Percentiles rank a stretch among this genome's conserved stretches.
These are phyloP conservation scores for Anoplius nigerrimus DNA, from an alignment of 2,888 invertebrate species.

Conservation along the genomic window DNA sequence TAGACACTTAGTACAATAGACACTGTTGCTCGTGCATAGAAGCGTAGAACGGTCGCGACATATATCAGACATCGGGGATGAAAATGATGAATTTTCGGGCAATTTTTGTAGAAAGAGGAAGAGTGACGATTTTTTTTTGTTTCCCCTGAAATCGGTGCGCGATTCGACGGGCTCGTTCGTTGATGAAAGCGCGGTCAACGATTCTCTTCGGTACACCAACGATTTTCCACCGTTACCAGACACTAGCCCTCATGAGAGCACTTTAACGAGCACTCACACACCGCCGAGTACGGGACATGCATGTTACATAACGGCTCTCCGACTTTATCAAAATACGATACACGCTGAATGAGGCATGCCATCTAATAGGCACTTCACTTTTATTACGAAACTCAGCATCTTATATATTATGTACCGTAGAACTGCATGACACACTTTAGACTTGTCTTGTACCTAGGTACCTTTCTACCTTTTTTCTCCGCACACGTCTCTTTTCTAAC, in stretches of 20 bases:
- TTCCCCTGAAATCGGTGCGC: too few relatives aligned
- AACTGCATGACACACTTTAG: constrained; percentile 32
- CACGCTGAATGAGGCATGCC: constrained; percentile 52
- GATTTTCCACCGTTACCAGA: too few relatives aligned
- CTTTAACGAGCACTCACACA: constrained; percentile 9
- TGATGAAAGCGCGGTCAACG: too few relatives aligned
- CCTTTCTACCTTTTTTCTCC: constrained; percentile 16
- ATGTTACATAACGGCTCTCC: constrained; percentile 18
- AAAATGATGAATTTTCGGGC: too few relatives aligned
- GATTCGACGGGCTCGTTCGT: too few relatives aligned
- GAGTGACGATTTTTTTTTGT: too few relatives aligned
- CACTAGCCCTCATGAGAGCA: too few relatives aligned
- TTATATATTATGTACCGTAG: constrained; percentile 22
- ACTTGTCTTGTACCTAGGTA: not conserved
- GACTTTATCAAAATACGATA: constrained; percentile 9
- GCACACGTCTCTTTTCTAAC: not conserved
- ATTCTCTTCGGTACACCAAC: too few relatives aligned
- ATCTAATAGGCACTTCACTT: constrained; percentile 2
- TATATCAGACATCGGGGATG: too few relatives aligned
- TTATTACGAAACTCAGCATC: too few relatives aligned
- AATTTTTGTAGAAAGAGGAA: too few relatives aligned
- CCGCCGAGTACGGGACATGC: constrained; percentile 28
- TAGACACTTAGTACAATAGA: constrained; percentile 39
- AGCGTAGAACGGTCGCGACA: constrained; percentile 38
- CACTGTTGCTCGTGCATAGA: constrained; percentile 45